Conservation (phyloP, 1,140 invertebrate genomes). For the Bombus waltoni region DNA sequence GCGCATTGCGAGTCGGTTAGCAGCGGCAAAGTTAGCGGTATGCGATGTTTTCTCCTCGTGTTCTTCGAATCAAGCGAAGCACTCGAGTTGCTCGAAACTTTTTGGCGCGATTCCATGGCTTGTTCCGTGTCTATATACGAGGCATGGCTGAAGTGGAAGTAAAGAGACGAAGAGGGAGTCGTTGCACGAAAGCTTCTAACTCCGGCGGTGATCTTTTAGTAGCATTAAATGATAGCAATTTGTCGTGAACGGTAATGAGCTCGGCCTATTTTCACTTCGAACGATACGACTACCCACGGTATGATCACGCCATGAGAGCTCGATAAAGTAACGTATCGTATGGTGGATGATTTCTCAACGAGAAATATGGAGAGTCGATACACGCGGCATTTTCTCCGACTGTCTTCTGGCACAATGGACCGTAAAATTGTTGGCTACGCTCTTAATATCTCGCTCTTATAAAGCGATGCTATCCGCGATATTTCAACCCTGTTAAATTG, state of each 20-base stretch:
- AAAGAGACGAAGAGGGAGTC: background rate
- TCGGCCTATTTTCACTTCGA: conserved; percentile 57
- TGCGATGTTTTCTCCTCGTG: conserved; percentile 8
- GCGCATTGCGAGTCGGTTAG: background rate
- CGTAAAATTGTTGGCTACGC: conserved; percentile 62
- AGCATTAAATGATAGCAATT: conserved; percentile 57
- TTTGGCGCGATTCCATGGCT: conserved; percentile 17
- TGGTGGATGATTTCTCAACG: conserved; percentile 42
- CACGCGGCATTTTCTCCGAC: conserved; percentile 40
- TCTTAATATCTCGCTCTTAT: conserved; percentile 60
- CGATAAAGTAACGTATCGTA: conserved; percentile 37
- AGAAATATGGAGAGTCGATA: conserved; percentile 11
- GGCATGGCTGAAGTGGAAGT: background rate
- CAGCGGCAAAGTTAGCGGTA: background rate
- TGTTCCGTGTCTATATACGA: background rate
- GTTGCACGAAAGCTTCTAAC: conserved; percentile 1
- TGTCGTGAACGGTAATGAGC: conserved; percentile 46
- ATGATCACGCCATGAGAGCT: background rate
- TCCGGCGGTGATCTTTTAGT: conserved; percentile 31
- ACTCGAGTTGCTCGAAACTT: conserved; percentile 23
- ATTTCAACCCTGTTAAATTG: conserved; percentile 43
- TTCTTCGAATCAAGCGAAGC: conserved; percentile 18
- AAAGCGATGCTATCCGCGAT: conserved; percentile 44
- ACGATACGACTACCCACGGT: background rate
- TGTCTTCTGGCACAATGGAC: conserved; percentile 54